phyloP scores from a whole-genome alignment of 2,113 vertebrate genomes.

The Calyptomena viridis region DNA sequence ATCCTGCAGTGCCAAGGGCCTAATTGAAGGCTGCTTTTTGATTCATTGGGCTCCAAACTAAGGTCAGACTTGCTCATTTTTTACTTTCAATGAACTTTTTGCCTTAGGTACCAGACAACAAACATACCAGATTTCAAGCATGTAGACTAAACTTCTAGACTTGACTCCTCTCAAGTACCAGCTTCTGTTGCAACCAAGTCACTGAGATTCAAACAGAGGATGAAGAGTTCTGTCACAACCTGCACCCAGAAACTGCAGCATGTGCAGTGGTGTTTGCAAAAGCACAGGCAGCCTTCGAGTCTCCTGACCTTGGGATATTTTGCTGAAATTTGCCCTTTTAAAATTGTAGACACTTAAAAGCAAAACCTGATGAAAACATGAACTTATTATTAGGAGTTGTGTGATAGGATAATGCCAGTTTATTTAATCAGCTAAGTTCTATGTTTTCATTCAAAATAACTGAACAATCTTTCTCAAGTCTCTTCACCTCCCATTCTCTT shows the following conservation, averaged over 20 bases:
- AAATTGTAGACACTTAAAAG: background rate
- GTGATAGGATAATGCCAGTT: background rate
- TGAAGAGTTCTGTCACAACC: background rate
- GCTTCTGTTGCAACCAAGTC: background rate
- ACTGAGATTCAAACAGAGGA: background rate
- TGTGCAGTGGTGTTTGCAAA: background rate
- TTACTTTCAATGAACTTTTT: background rate
- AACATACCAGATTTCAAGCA: background rate
- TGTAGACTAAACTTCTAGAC: background rate
- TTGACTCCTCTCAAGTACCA: background rate
- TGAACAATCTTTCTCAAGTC: background rate
- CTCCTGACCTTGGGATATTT: background rate
- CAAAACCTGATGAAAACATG: background rate
- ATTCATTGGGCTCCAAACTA: slow-evolving; percentile 9
- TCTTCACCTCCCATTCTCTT: background rate
- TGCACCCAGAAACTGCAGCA: background rate
- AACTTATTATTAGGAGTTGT: background rate
- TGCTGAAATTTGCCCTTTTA: background rate
- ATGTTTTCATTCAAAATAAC: background rate
- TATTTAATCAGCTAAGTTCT: background rate
- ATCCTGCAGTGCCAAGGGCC: background rate
- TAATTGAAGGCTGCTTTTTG: background rate
- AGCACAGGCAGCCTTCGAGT: background rate
- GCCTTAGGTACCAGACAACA: background rate
- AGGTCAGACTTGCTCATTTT: background rate